Percentiles rank a stretch among this genome's conserved stretches.
Evolutionary conservation across 1,140 invertebrate genomes (phyloP).

Genomic region (Leptinotarsa defecta): DNA sequence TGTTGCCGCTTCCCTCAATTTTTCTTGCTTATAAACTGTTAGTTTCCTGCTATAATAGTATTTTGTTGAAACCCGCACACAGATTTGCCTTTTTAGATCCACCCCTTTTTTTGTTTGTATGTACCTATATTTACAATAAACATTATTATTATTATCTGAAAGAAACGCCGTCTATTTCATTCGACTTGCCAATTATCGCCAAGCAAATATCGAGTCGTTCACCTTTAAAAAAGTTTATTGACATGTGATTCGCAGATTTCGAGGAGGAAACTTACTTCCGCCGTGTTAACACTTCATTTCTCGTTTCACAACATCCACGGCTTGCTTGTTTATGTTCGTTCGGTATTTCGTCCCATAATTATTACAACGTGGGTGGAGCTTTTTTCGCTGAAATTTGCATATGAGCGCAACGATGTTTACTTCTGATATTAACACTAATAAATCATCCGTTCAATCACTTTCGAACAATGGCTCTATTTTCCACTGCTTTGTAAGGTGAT

Average conservation of each 20-base stretch:
- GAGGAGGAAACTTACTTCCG: conserved; percentile 30
- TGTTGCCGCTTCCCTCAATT: too few species aligned
- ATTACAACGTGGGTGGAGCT: conserved; percentile 3
- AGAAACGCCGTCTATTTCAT: too few species aligned
- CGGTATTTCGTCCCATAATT: conserved; percentile 14
- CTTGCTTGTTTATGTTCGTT: conserved; percentile 24
- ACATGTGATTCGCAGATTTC: conserved; percentile 30
- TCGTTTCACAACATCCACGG: conserved; percentile 23
- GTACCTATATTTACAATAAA: too few species aligned
- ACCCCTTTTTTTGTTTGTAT: too few species aligned
- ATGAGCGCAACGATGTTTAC: conserved; percentile 11
- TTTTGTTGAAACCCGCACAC: too few species aligned
- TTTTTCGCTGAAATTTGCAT: conserved; percentile 20
- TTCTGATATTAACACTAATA: conserved; percentile 11
- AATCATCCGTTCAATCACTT: conserved; percentile 15
- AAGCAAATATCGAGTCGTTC: neutral
- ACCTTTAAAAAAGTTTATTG: conserved; percentile 26
- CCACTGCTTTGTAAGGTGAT: too few species aligned
- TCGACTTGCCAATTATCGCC: neutral
- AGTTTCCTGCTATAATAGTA: too few species aligned
- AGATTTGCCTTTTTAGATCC: too few species aligned
- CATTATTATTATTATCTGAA: too few species aligned
- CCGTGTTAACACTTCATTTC: conserved; percentile 15
- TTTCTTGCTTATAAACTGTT: too few species aligned
- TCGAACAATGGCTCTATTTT: conserved; percentile 1